phyloP scores from a whole-genome alignment of 2,113 vertebrate genomes.

The Microcebus lehilahytsara region DNA sequence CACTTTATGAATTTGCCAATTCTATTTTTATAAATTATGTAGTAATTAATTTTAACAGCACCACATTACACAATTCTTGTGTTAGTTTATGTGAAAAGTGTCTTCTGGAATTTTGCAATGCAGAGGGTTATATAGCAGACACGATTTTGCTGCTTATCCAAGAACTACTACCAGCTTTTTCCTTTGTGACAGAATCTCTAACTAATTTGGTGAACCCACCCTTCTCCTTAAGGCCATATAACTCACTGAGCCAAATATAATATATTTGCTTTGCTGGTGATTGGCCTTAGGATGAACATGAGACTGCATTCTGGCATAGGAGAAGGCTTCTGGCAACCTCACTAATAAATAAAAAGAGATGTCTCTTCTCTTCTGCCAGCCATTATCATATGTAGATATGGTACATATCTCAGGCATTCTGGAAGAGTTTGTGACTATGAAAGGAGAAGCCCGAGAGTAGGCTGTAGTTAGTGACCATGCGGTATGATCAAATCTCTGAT shows the following conservation, averaged over 20 bases:
- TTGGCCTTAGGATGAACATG: neutral
- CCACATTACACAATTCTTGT: neutral
- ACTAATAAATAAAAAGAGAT: neutral
- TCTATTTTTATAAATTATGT: slow-evolving; percentile 10
- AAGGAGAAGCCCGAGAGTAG: neutral
- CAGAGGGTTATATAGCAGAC: neutral
- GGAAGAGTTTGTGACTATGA: neutral
- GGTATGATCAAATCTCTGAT: neutral
- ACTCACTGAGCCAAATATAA: neutral
- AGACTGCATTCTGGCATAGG: neutral
- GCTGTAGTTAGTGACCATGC: neutral
- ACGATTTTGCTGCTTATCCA: neutral
- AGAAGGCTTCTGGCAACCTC: neutral
- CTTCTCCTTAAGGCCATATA: neutral
- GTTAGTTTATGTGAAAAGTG: neutral
- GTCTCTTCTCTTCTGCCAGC: neutral
- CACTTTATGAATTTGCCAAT: neutral
- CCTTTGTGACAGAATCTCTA: neutral
- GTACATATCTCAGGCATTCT: neutral
- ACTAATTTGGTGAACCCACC: neutral
- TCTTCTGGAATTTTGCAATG: neutral
- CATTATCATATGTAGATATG: neutral
- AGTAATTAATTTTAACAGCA: neutral
- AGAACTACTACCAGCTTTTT: neutral
- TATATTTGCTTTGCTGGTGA: neutral